Evolutionary conservation across 2,797 vertebrate species (phyloP).

Genomic region (Enoplosus armatus): DNA sequence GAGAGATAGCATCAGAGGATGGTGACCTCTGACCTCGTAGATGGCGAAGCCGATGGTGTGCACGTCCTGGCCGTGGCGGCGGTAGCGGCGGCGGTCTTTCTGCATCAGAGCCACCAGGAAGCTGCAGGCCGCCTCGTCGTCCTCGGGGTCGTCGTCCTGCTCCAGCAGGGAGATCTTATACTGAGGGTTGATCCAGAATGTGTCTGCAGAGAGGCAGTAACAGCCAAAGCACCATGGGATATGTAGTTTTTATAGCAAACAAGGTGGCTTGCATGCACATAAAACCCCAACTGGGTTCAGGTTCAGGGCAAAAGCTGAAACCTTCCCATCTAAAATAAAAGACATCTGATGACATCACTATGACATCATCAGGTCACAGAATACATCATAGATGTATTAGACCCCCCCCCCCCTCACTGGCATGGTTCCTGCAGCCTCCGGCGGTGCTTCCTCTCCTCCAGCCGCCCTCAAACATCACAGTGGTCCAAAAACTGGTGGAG

Average conservation of each 20-base stretch:
- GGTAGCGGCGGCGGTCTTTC: slow-evolving; percentile 88
- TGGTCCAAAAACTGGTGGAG: slow-evolving; percentile 72
- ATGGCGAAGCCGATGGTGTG: slow-evolving; percentile 93
- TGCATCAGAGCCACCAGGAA: slow-evolving; percentile 96
- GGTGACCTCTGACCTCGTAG: slow-evolving; percentile 88
- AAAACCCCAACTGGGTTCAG: too few relatives aligned
- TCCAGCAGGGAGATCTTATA: slow-evolving; percentile 91
- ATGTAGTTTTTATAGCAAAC: slow-evolving; percentile 46
- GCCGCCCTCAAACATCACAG: slow-evolving; percentile 69
- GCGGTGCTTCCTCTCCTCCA: slow-evolving; percentile 84
- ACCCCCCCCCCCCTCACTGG: slow-evolving; percentile 74
- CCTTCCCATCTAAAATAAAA: too few relatives aligned
- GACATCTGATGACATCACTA: too few relatives aligned
- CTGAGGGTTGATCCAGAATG: slow-evolving; percentile 97
- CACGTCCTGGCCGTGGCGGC: slow-evolving; percentile 86
- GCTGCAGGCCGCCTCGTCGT: slow-evolving; percentile 88
- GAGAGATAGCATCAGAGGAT: neutral
- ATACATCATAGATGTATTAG: too few relatives aligned
- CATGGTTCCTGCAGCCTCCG: slow-evolving; percentile 84
- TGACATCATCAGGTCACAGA: too few relatives aligned
- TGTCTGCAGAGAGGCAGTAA: slow-evolving; percentile 78
- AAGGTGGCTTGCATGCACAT: neutral
- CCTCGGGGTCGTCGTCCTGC: slow-evolving; percentile 88
- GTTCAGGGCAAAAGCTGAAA: too few relatives aligned
- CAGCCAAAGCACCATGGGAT: slow-evolving; percentile 36